phyloP scores from a whole-genome alignment of 2,888 invertebrate genomes.

The Embidobia sp. region DNA sequence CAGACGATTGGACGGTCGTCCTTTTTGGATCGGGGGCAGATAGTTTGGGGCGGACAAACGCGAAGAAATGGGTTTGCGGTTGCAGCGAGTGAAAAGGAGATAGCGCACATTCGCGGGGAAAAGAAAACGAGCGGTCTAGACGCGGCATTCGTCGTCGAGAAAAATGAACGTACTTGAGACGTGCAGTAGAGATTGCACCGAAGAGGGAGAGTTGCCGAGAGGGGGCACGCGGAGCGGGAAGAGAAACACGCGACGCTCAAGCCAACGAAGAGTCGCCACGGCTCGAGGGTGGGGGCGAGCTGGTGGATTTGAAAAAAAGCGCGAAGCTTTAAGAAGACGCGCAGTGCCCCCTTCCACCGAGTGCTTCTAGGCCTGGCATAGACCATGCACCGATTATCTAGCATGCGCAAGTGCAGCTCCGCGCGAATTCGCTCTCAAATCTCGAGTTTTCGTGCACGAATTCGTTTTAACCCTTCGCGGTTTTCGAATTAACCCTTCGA shows the following conservation, averaged over 20 bases:
- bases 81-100: conserved; percentile 47
- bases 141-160: conserved; percentile 45
- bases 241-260: conserved; percentile 38
- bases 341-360: conserved; percentile 79
- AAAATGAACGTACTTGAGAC: conserved; percentile 54
- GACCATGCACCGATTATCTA: conserved; percentile 72
- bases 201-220: conserved; percentile 37
- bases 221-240: conserved; percentile 40
- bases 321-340: conserved; percentile 81
- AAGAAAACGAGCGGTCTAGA: conserved; percentile 56
- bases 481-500: too few relatives aligned
- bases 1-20: conserved; percentile 28
- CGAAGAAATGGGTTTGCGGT: conserved; percentile 37
- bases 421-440: not conserved
- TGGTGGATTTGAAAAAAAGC: conserved; percentile 79
- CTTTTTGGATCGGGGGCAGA: conserved; percentile 16
- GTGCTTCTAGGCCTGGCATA: conserved; percentile 79
- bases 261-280: conserved; percentile 41
- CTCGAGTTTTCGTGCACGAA: not conserved
- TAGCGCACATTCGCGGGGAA: conserved; percentile 53
- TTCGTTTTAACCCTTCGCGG: too few relatives aligned
- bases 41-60: conserved; percentile 33
- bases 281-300: conserved; percentile 71
- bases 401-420: conserved; percentile 36
- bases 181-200: conserved; percentile 49